These are phyloP conservation scores for Uria lomvia DNA, from an alignment of 2,113 vertebrate genomes.

Conservation along the genomic window DNA sequence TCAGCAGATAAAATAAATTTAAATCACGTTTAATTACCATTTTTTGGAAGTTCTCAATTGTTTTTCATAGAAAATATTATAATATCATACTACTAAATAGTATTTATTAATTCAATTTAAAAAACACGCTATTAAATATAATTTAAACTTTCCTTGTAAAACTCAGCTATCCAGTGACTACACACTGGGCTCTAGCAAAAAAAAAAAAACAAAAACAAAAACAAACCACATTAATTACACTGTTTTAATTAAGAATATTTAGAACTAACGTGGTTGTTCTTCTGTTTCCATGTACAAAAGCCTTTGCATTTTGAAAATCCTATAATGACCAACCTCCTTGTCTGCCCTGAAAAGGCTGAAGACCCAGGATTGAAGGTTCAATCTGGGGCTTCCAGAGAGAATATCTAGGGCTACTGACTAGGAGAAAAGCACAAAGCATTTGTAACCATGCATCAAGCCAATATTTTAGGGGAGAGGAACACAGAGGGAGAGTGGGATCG, in stretches of 20 bases:
- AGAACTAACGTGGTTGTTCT: not conserved
- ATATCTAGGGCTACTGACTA: not conserved
- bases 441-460: not conserved
- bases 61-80: not conserved
- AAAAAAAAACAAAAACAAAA: not conserved
- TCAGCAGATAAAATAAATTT: not conserved
- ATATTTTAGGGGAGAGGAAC: not conserved
- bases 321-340: not conserved
- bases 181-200: not conserved
- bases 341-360: not conserved
- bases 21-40: not conserved
- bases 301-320: not conserved
- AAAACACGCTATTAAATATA: not conserved
- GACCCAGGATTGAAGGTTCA: not conserved
- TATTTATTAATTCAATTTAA: not conserved
- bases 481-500: not conserved
- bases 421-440: not conserved
- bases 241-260: not conserved
- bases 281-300: not conserved
- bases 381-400: not conserved
- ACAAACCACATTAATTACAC: not conserved
- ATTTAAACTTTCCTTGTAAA: not conserved
- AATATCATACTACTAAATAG: not conserved
- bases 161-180: not conserved
- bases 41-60: not conserved